phyloP scores from a whole-genome alignment of 2,113 vertebrate genomes.

The Acrocephalus kingi region DNA sequence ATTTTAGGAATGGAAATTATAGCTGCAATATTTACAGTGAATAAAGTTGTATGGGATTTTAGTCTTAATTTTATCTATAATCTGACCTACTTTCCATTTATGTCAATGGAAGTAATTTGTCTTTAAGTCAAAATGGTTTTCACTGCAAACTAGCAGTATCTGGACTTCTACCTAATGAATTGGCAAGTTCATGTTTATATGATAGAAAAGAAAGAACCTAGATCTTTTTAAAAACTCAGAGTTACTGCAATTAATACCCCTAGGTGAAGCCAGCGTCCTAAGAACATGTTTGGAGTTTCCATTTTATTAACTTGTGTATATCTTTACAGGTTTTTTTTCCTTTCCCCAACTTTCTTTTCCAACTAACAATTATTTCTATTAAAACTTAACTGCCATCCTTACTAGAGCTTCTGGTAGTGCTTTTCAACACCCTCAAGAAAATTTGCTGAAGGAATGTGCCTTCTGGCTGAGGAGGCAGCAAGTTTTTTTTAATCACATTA shows the following conservation, averaged over 20 bases:
- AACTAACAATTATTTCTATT: neutral
- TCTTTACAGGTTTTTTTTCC: neutral
- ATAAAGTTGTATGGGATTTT: neutral
- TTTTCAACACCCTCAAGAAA: neutral
- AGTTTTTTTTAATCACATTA: neutral
- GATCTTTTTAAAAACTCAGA: neutral
- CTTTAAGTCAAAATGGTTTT: neutral
- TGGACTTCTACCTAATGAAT: neutral
- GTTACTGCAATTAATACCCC: neutral
- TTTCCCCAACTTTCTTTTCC: neutral
- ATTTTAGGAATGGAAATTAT: neutral
- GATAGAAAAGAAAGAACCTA: neutral
- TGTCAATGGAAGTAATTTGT: neutral
- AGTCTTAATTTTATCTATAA: neutral
- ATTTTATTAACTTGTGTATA: neutral
- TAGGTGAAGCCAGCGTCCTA: neutral
- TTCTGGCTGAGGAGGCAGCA: neutral
- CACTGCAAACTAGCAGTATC: neutral
- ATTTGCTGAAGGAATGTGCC: neutral
- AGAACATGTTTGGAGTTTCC: neutral
- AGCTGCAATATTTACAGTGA: neutral
- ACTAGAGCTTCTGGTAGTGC: neutral
- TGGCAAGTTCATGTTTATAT: neutral
- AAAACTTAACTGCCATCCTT: neutral
- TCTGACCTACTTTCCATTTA: neutral